Evolutionary conservation across 2,113 vertebrate species (phyloP), one percentile per base, ranked within the genome.

Genomic region (Hippocampus barbouri): DNA sequence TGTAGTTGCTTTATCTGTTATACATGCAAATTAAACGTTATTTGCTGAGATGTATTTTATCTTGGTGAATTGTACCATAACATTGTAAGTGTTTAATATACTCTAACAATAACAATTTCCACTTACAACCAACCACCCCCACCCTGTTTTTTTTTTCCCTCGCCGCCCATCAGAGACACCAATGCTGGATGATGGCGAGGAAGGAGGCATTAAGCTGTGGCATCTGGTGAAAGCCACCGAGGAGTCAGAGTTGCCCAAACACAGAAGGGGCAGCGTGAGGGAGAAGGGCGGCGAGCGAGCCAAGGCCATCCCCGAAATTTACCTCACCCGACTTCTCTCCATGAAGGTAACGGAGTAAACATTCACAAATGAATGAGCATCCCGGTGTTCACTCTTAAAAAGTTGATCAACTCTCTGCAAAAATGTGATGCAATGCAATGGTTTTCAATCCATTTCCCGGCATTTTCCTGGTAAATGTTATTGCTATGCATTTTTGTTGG

Each of bases 251-350:
- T 91, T 96, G 9, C 96, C 96, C 66, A 95, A 95, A 65, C 96
- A 96, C 73, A 90, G 97, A 25, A 91, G 95, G 62, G 96, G 96
- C 68, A 98, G 97, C 80, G 59, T 97, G 67, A 94, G 95, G 74
- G 97, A 98, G 83, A 91, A 94, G 49, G 96, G 96, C n/a, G 90
- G 96, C 0, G 96, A 97, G 79, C 88, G 96, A 61, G 96, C 96
- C 80, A 98, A 98, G 88, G 97, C 96, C 56, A 98, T 98, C 76
- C 96, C 97, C 0, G 97, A 98, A 88, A 98, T 98, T 89, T 98
- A 97, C 83, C 94, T 98, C 86, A 98, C 96, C 8, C 94, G 97
- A 7, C 93, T 98, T 40, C 94, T 98, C 41, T 98, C 96, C 74
- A 98, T 98, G 95, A 98, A 98, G 94, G 97, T 97, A 84, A 62